Evolutionary conservation across 2,113 vertebrate species (phyloP).

Genomic region (Oreamnos americanus): DNA sequence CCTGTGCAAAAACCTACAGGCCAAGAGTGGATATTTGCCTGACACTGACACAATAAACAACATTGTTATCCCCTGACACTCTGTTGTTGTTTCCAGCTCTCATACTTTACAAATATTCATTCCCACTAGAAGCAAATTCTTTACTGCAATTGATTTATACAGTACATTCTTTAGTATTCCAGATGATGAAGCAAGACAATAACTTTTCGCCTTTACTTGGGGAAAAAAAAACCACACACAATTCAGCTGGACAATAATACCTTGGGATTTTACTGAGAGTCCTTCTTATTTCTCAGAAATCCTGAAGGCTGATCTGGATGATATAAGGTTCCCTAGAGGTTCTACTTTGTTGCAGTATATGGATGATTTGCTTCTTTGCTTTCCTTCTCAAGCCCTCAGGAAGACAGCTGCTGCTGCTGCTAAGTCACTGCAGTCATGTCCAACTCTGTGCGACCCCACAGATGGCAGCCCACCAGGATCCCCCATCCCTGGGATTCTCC

Average conservation of each 20-base stretch:
- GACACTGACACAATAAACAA: background rate
- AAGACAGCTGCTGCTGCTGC: background rate
- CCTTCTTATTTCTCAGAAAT: background rate
- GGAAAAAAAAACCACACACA: fast-evolving
- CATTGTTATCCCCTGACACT: background rate
- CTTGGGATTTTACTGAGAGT: background rate
- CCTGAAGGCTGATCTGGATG: background rate
- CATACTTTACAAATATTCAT: background rate
- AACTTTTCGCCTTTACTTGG: background rate
- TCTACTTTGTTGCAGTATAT: background rate
- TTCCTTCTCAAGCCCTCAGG: background rate
- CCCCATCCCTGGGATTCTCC: no score
- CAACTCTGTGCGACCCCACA: no score
- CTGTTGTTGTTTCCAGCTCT: background rate
- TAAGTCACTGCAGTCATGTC: no score
- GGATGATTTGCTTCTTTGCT: background rate
- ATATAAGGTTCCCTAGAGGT: background rate
- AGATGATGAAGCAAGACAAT: background rate
- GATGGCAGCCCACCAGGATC: no score
- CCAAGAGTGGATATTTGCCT: background rate
- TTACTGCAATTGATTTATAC: background rate
- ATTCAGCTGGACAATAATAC: background rate
- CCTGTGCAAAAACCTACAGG: background rate
- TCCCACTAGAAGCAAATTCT: background rate
- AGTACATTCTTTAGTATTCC: background rate